Conservation (phyloP, 2,113 vertebrate species). For the Neogale vison region DNA sequence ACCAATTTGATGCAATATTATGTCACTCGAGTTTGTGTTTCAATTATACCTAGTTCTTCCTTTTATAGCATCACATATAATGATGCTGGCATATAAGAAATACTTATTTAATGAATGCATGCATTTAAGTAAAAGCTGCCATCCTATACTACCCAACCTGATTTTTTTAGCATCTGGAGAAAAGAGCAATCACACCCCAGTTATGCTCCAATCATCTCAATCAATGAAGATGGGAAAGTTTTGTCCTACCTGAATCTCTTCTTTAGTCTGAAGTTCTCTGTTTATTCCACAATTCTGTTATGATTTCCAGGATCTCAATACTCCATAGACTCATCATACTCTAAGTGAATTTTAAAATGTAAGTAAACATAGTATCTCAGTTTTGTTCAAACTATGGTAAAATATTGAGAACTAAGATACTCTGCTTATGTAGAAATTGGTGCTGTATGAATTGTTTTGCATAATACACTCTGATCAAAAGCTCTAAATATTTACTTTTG, state of each 20-base stretch:
- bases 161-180: background rate
- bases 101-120: background rate
- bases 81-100: background rate
- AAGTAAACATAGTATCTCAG: background rate
- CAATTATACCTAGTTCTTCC: background rate
- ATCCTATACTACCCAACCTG: background rate
- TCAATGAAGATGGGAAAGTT: background rate
- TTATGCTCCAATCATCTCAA: background rate
- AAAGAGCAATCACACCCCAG: background rate
- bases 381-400: background rate
- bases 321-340: background rate
- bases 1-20: background rate
- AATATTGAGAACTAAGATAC: background rate
- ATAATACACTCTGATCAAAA: background rate
- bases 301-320: background rate
- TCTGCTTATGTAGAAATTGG: background rate
- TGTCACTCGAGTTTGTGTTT: background rate
- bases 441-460: background rate
- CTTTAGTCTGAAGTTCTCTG: background rate
- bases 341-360: background rate
- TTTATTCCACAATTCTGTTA: background rate
- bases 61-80: background rate
- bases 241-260: background rate
- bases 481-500: background rate
- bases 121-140: background rate